Percentiles rank a stretch among this genome's conserved stretches.
Conservation (phyloP, 2,888 invertebrate species). For the Eupithecia dodoneata region DNA sequence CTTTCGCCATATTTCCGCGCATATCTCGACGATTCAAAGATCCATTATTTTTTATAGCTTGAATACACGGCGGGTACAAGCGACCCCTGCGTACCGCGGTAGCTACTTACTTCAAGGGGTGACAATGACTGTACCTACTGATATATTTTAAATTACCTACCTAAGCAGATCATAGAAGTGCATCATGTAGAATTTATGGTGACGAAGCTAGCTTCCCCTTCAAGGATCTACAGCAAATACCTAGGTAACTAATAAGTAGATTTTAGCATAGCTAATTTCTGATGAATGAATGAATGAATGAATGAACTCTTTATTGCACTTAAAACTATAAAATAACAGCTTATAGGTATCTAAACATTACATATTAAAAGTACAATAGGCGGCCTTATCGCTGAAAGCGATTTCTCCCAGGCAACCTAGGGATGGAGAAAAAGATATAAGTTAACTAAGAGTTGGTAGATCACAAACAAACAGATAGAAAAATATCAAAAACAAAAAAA, state of each 20-base stretch:
- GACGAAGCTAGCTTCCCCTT: background rate
- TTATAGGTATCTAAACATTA: too few species aligned
- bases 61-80: slow-evolving; percentile 79
- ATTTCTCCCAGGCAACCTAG: too few species aligned
- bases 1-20: slow-evolving; percentile 82
- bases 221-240: background rate
- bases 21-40: slow-evolving; percentile 83
- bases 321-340: too few species aligned
- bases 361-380: too few species aligned
- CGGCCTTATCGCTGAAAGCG: too few species aligned
- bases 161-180: background rate
- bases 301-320: too few species aligned
- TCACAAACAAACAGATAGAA: too few species aligned
- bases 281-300: too few species aligned
- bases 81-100: slow-evolving; percentile 66
- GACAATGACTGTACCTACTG: slow-evolving; percentile 52
- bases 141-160: slow-evolving; percentile 33
- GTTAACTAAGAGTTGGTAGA: too few species aligned
- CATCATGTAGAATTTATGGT: background rate
- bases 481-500: too few species aligned
- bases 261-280: background rate
- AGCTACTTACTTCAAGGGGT: slow-evolving; percentile 53
- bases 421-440: too few species aligned
- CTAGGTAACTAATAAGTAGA: background rate
- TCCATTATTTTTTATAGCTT: slow-evolving; percentile 83